phyloP scores from a whole-genome alignment of 2,113 vertebrate species.

The Neogale vison region DNA sequence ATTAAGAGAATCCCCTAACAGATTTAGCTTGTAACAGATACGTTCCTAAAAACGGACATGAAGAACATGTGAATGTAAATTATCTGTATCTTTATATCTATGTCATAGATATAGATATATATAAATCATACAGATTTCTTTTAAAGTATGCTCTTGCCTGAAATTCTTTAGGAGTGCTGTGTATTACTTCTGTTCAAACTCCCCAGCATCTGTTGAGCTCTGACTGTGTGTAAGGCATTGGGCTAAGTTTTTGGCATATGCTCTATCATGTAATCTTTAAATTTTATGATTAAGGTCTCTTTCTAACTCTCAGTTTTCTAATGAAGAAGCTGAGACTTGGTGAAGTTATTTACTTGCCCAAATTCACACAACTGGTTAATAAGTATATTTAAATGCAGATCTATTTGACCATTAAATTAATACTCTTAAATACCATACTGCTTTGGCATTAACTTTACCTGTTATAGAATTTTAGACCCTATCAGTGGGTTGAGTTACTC shows the following conservation, averaged over 20 bases:
- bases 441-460: neutral
- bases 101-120: neutral
- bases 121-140: neutral
- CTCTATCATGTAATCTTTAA: neutral
- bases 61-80: neutral
- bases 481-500: rapidly evolving
- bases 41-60: neutral
- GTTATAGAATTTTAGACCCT: neutral
- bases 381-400: neutral
- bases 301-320: neutral
- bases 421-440: neutral
- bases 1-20: neutral
- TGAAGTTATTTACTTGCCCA: neutral
- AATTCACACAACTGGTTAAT: neutral
- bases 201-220: neutral
- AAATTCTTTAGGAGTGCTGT: neutral
- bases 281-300: neutral
- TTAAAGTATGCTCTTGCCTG: conserved; percentile 3
- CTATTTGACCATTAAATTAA: neutral
- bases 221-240: neutral
- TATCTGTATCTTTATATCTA: neutral
- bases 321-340: neutral
- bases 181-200: neutral
- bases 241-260: neutral
- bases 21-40: neutral